Base-by-base conservation (phyloP, 2,888 invertebrate genomes). In the Drosophila anomalata region DNA sequence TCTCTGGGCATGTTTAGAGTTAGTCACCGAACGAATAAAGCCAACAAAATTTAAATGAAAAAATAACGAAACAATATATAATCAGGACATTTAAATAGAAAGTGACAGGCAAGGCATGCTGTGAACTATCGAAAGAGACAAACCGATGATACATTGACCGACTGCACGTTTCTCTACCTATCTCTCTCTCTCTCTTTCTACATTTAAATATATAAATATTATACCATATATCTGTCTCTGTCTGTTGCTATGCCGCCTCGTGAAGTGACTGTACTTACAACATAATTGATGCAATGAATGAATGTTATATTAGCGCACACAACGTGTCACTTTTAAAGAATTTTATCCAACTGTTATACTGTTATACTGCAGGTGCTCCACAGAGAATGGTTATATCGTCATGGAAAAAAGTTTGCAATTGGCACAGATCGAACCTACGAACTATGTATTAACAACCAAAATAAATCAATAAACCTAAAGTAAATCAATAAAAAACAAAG, bases 361-460 rank as follows among this genome's bases (percentile, higher is more conserved):
- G 52, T 65, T 65, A 62, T 65, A 65, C 63, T 47, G 71, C 71
- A 68, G 68, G 68, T 68, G 56, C 54, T 68, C 66, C 63, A 39
- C 67, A 53, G 54, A 53, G 54, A 65, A 22, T 22, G 44, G 44
- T 22, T 33, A 31, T 26, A 31, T 20, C 47, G 59, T 70, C 78
- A 62, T 76, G 77, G 85, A 81, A 78, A 77, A 84, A 81, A 82
- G 81, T 84, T 89, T 83, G 82, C 85, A 87, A 83, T 90, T 90
- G 90, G 90, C 90, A 90, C 90, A 90, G 90, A 90, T 90, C 75
- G 73, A 36, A 76, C 76, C 61, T 62, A 61, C 62, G 71, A 69
- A 67, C 57, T 67, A 59, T 62, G 58, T 51, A 62, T 29, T 9
- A 53, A 47, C 24, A 22, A 62, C 33, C 33, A 46, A 22, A 53